Percentiles rank a stretch among this genome's conserved stretches.
phyloP scores from a whole-genome alignment of 2,888 invertebrate species.

The Poecilus cupreus region DNA sequence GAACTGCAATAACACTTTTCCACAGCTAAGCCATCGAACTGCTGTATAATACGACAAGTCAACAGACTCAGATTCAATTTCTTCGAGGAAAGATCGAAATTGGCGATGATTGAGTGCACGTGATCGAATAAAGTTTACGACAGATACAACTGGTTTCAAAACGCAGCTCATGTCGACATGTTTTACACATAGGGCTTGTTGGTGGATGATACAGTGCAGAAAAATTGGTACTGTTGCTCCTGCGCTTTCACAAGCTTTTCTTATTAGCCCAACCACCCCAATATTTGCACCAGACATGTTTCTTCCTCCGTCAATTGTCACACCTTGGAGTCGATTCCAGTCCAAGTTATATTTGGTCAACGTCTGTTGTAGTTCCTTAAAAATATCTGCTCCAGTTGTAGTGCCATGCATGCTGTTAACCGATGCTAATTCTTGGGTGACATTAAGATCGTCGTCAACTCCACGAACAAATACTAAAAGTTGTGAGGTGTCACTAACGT shows the following conservation, averaged over 20 bases:
- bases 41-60: constrained; percentile 46
- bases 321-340: constrained; percentile 22
- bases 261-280: constrained; percentile 55
- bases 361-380: constrained; percentile 21
- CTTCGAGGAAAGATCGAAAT: constrained; percentile 44
- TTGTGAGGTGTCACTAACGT: constrained; percentile 58
- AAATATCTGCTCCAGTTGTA: constrained; percentile 57
- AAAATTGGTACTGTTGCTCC: constrained; percentile 9
- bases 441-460: constrained; percentile 54
- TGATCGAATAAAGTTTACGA: constrained; percentile 34
- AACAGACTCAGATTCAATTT: constrained; percentile 55
- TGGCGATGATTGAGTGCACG: constrained; percentile 40
- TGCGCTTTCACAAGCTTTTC: constrained; percentile 22
- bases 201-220: constrained; percentile 57
- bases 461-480: constrained; percentile 58
- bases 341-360: constrained; percentile 14
- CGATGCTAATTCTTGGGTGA: constrained; percentile 54
- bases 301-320: constrained; percentile 61
- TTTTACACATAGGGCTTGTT: constrained; percentile 52
- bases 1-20: constrained; percentile 41
- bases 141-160: constrained; percentile 36
- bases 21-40: constrained; percentile 52
- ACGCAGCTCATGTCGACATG: constrained; percentile 5
- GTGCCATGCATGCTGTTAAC: constrained; percentile 54
- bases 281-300: constrained; percentile 61